These are phyloP conservation scores for Ailurus styani DNA, from an alignment of 2,113 vertebrate genomes.

Conservation along the genomic window DNA sequence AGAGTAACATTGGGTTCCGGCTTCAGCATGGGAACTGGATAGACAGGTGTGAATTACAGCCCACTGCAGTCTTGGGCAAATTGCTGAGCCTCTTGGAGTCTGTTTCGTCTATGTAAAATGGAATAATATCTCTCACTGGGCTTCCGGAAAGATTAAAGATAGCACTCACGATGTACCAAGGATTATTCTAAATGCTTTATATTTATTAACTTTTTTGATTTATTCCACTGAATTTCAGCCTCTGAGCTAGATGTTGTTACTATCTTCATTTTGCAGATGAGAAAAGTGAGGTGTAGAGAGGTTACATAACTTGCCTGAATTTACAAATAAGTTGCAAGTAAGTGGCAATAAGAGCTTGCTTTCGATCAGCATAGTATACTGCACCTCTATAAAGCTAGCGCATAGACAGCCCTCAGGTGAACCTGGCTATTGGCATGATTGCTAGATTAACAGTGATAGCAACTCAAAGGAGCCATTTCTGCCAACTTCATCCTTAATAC, in stretches of 20 bases:
- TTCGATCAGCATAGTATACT: not conserved
- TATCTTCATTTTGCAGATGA: not conserved
- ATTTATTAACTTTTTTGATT: not conserved
- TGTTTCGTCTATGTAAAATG: not conserved
- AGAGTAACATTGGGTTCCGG: not conserved
- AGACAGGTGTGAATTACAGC: not conserved
- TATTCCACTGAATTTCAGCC: not conserved
- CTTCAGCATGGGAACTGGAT: not conserved
- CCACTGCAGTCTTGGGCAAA: not conserved
- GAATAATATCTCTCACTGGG: not conserved
- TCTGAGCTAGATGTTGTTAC: not conserved
- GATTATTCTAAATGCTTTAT: not conserved
- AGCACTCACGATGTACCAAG: not conserved
- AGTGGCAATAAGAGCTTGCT: not conserved
- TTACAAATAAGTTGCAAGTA: not conserved
- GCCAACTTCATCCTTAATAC: not conserved
- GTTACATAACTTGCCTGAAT: not conserved
- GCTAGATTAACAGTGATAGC: not conserved
- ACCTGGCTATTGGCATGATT: not conserved
- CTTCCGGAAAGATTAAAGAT: slow-evolving; percentile 2
- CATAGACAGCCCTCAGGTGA: not conserved
- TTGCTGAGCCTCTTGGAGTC: not conserved
- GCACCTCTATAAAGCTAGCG: not conserved
- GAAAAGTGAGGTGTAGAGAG: not conserved
- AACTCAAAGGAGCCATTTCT: not conserved